These are phyloP conservation scores for Chitala chitala DNA, from an alignment of 2,113 vertebrate genomes.

Conservation along the genomic window DNA sequence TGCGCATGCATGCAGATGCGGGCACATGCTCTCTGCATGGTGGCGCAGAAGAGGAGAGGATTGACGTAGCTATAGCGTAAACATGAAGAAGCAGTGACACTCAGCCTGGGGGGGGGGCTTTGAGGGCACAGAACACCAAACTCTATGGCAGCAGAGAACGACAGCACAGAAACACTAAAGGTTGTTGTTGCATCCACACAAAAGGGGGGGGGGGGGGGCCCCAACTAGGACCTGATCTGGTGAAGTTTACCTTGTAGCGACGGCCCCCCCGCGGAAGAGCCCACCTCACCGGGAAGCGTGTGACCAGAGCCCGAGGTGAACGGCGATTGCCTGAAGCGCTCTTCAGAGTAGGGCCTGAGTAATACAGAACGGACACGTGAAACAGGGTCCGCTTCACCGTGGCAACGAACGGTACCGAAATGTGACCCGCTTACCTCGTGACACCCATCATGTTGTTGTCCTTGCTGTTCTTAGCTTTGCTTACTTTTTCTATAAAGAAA, in stretches of 20 bases:
- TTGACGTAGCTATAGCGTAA: too few relatives aligned
- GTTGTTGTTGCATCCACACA: too few relatives aligned
- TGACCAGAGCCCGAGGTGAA: slow-evolving; percentile 91
- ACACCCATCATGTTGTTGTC: slow-evolving; percentile 79
- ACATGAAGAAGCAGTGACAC: too few relatives aligned
- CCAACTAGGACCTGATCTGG: not conserved
- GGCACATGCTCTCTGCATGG: not conserved
- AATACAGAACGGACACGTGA: slow-evolving; percentile 22
- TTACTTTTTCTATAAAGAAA: slow-evolving; percentile 88
- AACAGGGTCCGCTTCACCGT: too few relatives aligned
- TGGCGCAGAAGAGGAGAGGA: not conserved
- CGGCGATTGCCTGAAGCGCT: slow-evolving; percentile 97
- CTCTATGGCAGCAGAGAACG: not conserved
- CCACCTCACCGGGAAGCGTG: slow-evolving; percentile 74
- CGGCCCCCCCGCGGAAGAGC: slow-evolving; percentile 76
- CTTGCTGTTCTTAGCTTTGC: slow-evolving; percentile 96
- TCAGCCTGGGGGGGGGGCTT: too few relatives aligned
- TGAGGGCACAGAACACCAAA: not conserved
- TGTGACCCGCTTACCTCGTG: slow-evolving; percentile 69
- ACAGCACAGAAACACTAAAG: too few relatives aligned
- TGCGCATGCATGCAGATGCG: slow-evolving; percentile 30
- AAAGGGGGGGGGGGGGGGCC: too few relatives aligned
- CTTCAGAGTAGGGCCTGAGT: slow-evolving; percentile 92
- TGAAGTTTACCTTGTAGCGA: slow-evolving; percentile 71
- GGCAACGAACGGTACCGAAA: not conserved